Evolutionary conservation across 2,888 invertebrate genomes (phyloP).

Genomic region (Globia sparganii): DNA sequence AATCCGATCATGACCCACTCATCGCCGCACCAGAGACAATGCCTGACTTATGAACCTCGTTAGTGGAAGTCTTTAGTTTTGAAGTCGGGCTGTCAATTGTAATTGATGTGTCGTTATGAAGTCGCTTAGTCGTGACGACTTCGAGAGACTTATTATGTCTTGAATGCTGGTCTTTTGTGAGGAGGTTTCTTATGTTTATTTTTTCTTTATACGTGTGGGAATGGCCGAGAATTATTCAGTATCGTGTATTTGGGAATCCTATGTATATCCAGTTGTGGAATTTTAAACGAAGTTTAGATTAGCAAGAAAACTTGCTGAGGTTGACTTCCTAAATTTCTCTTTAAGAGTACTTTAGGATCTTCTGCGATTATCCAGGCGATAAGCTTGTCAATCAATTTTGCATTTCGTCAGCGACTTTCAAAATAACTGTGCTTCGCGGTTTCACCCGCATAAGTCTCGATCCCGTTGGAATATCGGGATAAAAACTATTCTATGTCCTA

Average conservation of each 20-base stretch:
- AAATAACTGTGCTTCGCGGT: not conserved
- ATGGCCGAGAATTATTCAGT: not conserved
- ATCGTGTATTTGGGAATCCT: not conserved
- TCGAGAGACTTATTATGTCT: conserved; percentile 14
- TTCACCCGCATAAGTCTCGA: not conserved
- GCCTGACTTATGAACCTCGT: conserved; percentile 63
- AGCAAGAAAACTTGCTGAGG: no score
- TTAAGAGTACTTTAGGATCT: not conserved
- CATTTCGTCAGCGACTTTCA: not conserved
- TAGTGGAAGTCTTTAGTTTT: conserved; percentile 61
- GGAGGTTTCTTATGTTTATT: not conserved
- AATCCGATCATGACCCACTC: conserved; percentile 54
- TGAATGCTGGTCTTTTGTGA: conserved; percentile 12
- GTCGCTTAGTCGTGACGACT: conserved; percentile 35
- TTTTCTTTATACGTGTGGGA: not conserved
- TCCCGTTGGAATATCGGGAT: not conserved
- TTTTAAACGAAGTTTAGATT: not conserved
- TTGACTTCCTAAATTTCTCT: not conserved
- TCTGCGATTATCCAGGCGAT: not conserved
- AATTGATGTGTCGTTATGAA: conserved; percentile 60
- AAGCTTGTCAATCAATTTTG: not conserved
- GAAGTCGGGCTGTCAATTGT: conserved; percentile 60
- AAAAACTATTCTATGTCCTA: not conserved
- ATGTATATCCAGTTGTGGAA: no score
- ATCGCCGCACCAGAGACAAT: conserved; percentile 56